Base-by-base conservation (phyloP, 2,888 invertebrate genomes). In the Cantharis flavilabris region DNA sequence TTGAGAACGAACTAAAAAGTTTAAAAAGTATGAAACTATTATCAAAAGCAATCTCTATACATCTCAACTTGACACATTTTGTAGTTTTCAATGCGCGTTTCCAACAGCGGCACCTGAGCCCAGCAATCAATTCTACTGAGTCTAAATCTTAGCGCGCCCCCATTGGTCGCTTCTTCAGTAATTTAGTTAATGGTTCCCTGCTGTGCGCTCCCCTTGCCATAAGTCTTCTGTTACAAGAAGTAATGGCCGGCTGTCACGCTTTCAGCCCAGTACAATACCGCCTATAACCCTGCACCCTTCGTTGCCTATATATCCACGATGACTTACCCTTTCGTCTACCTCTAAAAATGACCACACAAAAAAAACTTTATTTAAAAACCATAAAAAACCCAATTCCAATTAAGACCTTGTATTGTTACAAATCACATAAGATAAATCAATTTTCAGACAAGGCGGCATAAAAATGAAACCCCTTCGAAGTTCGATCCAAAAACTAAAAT, bases 211-310 rank as follows among this genome's bases (percentile, higher is more conserved):
- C 86, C 85, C 84, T 83, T 83, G 85, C 86, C 84, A 86, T 88
- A 88, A 87, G 84, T 88, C 88, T 86, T 84, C 84, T 83, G 85
- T 86, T 88, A 89, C 87, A 87, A 88, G 89, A 88, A 88, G 86
- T 88, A 88, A 89, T 89, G 88, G 88, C 87, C 86, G 88, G 86
- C 88, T 87, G 88, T 88, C 89, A 88, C 88, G 88, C 87, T 87
- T 85, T 84, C 84, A 84, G 84, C 85, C 87, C 84, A 82, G 83
- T 84, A 84, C 85, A 84, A 85, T 84, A 84, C 83, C 84, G 82
- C 80, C 83, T 49, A 82, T 81, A 80, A 79, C 82, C 82, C 84
- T 81, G 72, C 76, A 75, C 79, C 72, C 75, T 71, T 75, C 65
- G 65, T 73, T 28, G 67, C 49, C 71, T 65, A 62, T 70, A 76